phyloP scores from a whole-genome alignment of 2,113 vertebrate species.

The Dolichallabes microphthalmus region DNA sequence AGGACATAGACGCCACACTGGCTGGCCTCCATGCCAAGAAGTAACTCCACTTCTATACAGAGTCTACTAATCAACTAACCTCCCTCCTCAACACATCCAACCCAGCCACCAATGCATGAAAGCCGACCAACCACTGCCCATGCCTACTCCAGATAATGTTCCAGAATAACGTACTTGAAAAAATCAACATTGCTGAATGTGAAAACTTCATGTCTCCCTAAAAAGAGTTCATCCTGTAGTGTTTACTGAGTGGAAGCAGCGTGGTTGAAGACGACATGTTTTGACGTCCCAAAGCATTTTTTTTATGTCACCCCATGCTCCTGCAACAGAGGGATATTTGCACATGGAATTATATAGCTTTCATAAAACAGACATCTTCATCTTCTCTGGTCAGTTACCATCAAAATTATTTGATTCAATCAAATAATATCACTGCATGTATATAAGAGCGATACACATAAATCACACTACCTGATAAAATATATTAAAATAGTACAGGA shows the following conservation, averaged over 20 bases:
- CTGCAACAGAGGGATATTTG: constrained; percentile 18
- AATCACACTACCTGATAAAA: constrained; percentile 6
- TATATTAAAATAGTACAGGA: not conserved
- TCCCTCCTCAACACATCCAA: constrained; percentile 60
- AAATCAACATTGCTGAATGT: constrained; percentile 36
- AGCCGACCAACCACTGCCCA: constrained; percentile 59
- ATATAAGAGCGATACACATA: not conserved
- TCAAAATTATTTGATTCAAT: not conserved
- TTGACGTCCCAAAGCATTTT: constrained; percentile 11
- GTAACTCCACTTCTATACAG: constrained; percentile 69
- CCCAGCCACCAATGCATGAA: constrained; percentile 75
- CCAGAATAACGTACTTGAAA: constrained; percentile 55
- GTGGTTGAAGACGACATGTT: constrained; percentile 6
- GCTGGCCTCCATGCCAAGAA: constrained; percentile 86
- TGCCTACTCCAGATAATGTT: constrained; percentile 56
- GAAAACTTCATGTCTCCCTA: constrained; percentile 25
- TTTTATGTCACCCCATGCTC: constrained; percentile 23
- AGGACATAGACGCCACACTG: constrained; percentile 87
- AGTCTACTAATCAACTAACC: constrained; percentile 60
- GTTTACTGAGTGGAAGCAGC: constrained; percentile 34
- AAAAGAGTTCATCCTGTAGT: constrained; percentile 21
- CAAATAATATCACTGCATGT: not conserved
- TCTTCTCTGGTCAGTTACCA: constrained; percentile 10
- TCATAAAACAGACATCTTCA: constrained; percentile 13
- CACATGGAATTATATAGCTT: constrained; percentile 25